Percentiles rank a stretch among this genome's conserved stretches.
Conservation (phyloP, 2,113 vertebrate species). For the Malurus melanocephalus region DNA sequence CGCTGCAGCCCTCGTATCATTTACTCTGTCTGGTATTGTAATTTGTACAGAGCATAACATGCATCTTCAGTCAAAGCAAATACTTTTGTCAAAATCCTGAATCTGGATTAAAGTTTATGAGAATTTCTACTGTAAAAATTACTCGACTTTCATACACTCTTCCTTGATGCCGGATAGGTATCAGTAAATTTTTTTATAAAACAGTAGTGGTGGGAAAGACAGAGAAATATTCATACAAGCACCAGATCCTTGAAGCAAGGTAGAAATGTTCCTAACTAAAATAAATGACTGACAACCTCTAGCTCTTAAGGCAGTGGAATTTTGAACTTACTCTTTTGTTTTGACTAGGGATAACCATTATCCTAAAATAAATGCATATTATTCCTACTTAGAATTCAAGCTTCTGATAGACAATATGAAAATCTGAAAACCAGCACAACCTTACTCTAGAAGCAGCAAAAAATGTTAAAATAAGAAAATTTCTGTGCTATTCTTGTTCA, state of each 20-base stretch:
- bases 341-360: neutral
- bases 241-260: neutral
- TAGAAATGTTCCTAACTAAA: neutral
- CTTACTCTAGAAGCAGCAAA: neutral
- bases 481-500: neutral
- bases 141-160: neutral
- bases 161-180: neutral
- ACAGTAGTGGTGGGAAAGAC: neutral
- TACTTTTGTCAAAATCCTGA: neutral
- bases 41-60: neutral
- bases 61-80: neutral
- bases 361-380: neutral
- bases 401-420: neutral
- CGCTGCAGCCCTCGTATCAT: neutral
- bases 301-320: neutral
- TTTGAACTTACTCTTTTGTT: neutral
- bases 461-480: neutral
- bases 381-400: neutral
- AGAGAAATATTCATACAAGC: neutral
- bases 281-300: slow-evolving; percentile 18
- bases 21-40: neutral
- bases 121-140: neutral
- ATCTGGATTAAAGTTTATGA: neutral
- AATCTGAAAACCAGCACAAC: neutral
- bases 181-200: neutral